These are phyloP conservation scores for Malurus leucopterus DNA, from an alignment of 2,797 vertebrate genomes.

Conservation along the genomic window DNA sequence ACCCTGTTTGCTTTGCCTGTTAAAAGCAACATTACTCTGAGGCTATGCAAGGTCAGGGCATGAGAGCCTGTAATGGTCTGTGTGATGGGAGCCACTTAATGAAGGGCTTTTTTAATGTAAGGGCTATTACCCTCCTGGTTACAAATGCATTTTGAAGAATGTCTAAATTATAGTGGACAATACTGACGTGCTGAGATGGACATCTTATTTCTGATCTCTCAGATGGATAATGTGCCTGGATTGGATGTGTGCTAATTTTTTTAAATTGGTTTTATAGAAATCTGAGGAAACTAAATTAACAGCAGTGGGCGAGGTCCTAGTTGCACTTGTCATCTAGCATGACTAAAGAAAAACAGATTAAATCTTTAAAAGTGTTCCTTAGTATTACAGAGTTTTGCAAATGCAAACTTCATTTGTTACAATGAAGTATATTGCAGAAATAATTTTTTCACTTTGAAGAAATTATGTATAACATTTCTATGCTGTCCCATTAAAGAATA, in stretches of 20 bases:
- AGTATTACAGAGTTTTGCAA: constrained; percentile 4
- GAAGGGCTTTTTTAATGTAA: constrained; percentile 62
- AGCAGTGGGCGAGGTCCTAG: background rate
- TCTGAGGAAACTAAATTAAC: background rate
- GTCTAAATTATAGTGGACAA: constrained; percentile 55
- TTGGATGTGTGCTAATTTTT: constrained; percentile 33
- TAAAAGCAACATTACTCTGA: constrained; percentile 40
- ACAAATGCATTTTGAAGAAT: constrained; percentile 65
- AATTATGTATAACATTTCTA: background rate
- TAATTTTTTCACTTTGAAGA: background rate
- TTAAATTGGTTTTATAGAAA: constrained; percentile 5
- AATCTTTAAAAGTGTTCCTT: constrained; percentile 5
- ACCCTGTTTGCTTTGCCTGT: constrained; percentile 36
- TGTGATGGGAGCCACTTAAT: constrained; percentile 44
- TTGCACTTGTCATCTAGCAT: background rate
- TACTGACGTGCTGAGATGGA: constrained; percentile 38
- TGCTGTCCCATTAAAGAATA: background rate
- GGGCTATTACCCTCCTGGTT: constrained; percentile 52
- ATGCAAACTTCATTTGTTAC: constrained; percentile 1
- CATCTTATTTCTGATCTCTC: constrained; percentile 36
- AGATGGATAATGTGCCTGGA: constrained; percentile 21
- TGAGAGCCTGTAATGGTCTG: constrained; percentile 38
- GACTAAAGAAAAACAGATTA: background rate
- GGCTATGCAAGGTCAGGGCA: constrained; percentile 1
- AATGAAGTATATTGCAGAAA: background rate